These are phyloP conservation scores for Luscinia luscinia DNA, from an alignment of 2,797 vertebrate genomes.

Conservation along the genomic window DNA sequence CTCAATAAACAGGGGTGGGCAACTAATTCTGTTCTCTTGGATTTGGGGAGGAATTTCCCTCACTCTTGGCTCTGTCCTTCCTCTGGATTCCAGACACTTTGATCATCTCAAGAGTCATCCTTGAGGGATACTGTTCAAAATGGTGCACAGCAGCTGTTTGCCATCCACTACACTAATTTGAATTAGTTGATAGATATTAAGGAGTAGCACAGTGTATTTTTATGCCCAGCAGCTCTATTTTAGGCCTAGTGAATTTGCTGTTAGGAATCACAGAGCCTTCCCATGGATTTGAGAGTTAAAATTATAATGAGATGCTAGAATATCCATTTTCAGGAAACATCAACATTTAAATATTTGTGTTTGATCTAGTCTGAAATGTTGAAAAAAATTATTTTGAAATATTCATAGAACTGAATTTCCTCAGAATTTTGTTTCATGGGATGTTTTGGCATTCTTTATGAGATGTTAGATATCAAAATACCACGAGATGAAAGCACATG, in stretches of 20 bases:
- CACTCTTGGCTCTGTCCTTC: neutral
- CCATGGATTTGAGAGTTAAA: conserved; percentile 25
- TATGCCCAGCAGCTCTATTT: neutral
- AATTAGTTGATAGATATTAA: neutral
- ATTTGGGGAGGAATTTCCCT: neutral
- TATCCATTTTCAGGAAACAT: neutral
- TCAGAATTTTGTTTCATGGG: conserved; percentile 53
- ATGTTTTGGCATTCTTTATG: conserved; percentile 56
- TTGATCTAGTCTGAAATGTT: conserved; percentile 61
- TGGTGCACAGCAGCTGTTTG: neutral
- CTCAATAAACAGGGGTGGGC: neutral
- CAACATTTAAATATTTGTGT: conserved; percentile 52
- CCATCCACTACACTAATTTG: neutral
- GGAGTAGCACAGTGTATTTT: neutral
- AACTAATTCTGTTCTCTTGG: neutral
- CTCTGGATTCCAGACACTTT: neutral
- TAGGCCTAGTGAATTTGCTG: neutral
- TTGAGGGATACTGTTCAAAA: neutral
- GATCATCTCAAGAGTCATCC: neutral
- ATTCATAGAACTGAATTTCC: conserved; percentile 57
- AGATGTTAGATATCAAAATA: conserved; percentile 53
- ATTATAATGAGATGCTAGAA: conserved; percentile 12
- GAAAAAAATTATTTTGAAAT: conserved; percentile 42
- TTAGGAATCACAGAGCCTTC: neutral
- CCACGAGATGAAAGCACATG: conserved; percentile 47